Base-by-base conservation (phyloP, 2,797 vertebrate species). In the Dallia pectoralis region DNA sequence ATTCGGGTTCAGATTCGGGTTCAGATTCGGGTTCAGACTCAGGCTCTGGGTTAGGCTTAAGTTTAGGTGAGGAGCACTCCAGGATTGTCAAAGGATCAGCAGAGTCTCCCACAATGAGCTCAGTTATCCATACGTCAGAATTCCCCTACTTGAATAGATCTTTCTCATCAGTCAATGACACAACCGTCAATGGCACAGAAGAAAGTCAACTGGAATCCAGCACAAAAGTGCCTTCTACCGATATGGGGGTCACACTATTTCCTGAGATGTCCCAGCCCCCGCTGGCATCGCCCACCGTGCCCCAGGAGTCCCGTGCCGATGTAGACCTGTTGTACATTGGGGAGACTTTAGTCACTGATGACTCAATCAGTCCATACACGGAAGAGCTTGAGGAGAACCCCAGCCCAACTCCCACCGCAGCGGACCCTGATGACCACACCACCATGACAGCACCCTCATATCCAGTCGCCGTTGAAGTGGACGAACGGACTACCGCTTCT, bases 231-330 rank as follows among this genome's bases (percentile, higher is more conserved):
- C 61, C 85, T 16, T 64, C 71, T 2, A 67, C 76, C 2, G 75
- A 81, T 11, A 65, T 84, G 8, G 83, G 85, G 61, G 81, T 91
- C 69, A 88, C 87, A 0, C 71, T 90, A 63, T 78, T 91, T 56
- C 89, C 89, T 71, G 82, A 71, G 9, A 70, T 75, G 74, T 88
- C 84, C 4, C 32, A 82, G 29, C 84, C 84, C 27, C 76, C 80
- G 0, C 4, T 64, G 25, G 27, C 80, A 5, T 77, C 85, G 4
- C 53, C 84, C 8, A 86, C 86, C 30, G 72, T 81, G 0, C 80
- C 72, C 0, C 90, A 87, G 82, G 91, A 93, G 74, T 87, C 90
- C 63, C 84, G 76, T 30, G 84, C 88, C 11, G 89, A 91, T 65
- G 84, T 86, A 18, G 89, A 91, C 67, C 56, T 80, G 64, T 89